Percentiles rank a stretch among this genome's conserved stretches.
phyloP scores from a whole-genome alignment of 2,797 vertebrate species.

The Cetoscarus ocellatus region DNA sequence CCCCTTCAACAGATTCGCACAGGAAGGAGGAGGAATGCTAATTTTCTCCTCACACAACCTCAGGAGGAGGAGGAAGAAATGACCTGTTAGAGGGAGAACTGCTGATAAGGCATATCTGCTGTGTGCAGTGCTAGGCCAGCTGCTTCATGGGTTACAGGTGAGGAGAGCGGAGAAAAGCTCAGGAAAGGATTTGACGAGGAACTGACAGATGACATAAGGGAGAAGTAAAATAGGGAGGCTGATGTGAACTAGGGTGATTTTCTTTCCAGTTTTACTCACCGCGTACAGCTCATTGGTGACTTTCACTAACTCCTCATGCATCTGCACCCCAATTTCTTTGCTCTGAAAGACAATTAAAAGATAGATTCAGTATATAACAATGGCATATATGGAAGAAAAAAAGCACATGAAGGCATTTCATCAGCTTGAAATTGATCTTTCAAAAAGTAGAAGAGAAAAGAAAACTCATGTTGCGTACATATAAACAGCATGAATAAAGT shows the following conservation, averaged over 20 bases:
- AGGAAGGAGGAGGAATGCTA: constrained; percentile 46
- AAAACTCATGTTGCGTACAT: no score
- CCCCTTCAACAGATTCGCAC: constrained; percentile 61
- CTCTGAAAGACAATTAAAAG: constrained; percentile 83
- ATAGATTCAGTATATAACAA: not conserved
- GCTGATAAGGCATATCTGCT: constrained; percentile 72
- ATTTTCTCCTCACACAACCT: constrained; percentile 56
- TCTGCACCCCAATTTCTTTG: constrained; percentile 96
- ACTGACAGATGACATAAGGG: constrained; percentile 9
- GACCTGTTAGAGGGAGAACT: constrained; percentile 53
- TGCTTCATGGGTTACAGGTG: constrained; percentile 57
- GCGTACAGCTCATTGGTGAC: constrained; percentile 97
- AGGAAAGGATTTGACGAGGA: constrained; percentile 10
- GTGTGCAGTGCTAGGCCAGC: constrained; percentile 53
- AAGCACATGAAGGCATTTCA: constrained; percentile 3
- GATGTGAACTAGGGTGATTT: not conserved
- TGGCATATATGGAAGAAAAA: constrained; percentile 6
- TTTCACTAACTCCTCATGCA: constrained; percentile 95
- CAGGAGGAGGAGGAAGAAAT: constrained; percentile 53
- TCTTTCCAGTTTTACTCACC: constrained; percentile 83
- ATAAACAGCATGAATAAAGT: no score
- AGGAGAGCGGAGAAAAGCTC: constrained; percentile 9
- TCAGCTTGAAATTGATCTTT: no score
- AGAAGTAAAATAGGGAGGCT: constrained; percentile 9
- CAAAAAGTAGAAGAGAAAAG: no score